These are phyloP conservation scores for Drosophila vallismaia DNA, from an alignment of 2,888 invertebrate species.

Conservation along the genomic window DNA sequence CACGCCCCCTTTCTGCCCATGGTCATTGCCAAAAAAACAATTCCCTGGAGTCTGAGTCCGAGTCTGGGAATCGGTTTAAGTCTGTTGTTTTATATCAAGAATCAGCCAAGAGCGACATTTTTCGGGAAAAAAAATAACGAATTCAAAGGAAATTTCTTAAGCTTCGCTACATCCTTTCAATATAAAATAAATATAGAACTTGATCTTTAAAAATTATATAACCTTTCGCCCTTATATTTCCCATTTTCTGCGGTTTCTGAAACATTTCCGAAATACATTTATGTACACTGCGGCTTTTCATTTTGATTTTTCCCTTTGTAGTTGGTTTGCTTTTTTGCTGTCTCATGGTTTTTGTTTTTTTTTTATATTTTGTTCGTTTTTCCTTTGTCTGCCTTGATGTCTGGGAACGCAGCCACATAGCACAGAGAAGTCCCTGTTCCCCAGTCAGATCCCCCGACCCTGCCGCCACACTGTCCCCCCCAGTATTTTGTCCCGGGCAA, in stretches of 20 bases:
- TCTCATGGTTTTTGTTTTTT: constrained; percentile 45
- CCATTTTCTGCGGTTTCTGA: constrained; percentile 11
- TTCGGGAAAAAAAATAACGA: no score
- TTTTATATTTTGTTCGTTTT: constrained; percentile 18
- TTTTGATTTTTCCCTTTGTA: constrained; percentile 38
- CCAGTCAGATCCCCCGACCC: constrained; percentile 39
- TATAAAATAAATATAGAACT: neutral
- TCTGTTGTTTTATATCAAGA: no score
- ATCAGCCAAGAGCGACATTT: no score
- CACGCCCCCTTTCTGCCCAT: constrained; percentile 20
- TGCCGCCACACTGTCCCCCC: constrained; percentile 1
- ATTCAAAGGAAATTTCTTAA: no score
- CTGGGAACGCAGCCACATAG: constrained; percentile 72
- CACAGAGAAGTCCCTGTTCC: constrained; percentile 41
- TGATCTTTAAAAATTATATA: neutral
- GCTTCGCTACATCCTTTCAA: neutral
- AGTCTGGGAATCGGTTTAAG: no score
- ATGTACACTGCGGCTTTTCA: constrained; percentile 55
- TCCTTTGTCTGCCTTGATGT: constrained; percentile 69
- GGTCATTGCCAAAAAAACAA: constrained; percentile 31
- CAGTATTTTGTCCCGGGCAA: constrained; percentile 43
- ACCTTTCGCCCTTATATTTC: neutral
- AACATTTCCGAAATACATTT: constrained; percentile 72
- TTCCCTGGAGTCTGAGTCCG: neutral
- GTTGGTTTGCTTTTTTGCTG: constrained; percentile 13